A percentile compares a stretch with the other conserved stretches of the same genome.
phyloP scores from a whole-genome alignment of 92 coral and sea anemone genomes.

The Isaurus tuberculatus region DNA sequence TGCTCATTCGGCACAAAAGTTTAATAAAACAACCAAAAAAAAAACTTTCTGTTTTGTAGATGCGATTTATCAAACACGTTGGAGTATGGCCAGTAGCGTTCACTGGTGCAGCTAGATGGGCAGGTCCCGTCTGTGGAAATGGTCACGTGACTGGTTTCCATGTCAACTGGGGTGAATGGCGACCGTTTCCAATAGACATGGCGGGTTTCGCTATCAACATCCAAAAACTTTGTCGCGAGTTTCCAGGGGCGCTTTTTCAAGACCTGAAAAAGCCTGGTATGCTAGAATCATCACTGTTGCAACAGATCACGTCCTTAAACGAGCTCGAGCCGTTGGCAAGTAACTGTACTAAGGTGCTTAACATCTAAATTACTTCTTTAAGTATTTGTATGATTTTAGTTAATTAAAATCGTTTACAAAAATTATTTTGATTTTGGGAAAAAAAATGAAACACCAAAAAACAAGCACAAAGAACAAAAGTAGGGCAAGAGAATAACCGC shows the following conservation, averaged over 20 bases:
- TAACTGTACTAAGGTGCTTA: constrained; percentile 74
- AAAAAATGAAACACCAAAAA: no score
- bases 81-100: constrained; percentile 94
- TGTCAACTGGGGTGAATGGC: constrained; percentile 80
- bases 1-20: no score
- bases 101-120: constrained; percentile 90
- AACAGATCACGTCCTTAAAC: constrained; percentile 65
- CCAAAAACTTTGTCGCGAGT: constrained; percentile 59
- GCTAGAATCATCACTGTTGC: constrained; percentile 81
- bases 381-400: no score
- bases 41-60: no score
- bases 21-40: no score
- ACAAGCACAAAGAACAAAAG: no score
- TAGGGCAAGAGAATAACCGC: no score
- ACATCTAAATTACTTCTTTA: neutral
- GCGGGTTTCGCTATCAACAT: constrained; percentile 91
- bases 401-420: no score
- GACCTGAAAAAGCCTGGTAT: constrained; percentile 69
- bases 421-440: no score
- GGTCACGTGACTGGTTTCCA: constrained; percentile 80
- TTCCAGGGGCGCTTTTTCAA: constrained; percentile 72
- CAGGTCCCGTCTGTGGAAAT: constrained; percentile 80
- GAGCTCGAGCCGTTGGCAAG: constrained; percentile 78
- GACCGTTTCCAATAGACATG: constrained; percentile 92
- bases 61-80: constrained; percentile 81